phyloP scores from a whole-genome alignment of 2,888 invertebrate species.

The Onthophagus sagittarius region DNA sequence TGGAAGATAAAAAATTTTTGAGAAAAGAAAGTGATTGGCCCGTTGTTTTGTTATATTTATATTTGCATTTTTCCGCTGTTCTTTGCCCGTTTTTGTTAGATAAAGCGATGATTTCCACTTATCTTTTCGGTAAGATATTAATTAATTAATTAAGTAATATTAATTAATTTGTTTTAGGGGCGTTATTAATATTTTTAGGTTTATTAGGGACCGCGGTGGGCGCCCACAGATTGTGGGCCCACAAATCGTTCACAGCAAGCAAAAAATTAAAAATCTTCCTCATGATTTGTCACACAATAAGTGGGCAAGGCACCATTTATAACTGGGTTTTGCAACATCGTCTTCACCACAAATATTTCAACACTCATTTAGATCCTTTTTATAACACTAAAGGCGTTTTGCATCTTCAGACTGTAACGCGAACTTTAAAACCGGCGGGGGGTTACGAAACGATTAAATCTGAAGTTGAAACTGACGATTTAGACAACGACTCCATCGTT shows the following conservation, averaged over 20 bases:
- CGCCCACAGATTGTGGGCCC: slow-evolving; percentile 92
- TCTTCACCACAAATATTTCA: slow-evolving; percentile 74
- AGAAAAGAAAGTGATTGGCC: slow-evolving; percentile 69
- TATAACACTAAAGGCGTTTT: slow-evolving; percentile 76
- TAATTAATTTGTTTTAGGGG: slow-evolving; percentile 55
- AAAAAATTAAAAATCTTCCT: slow-evolving; percentile 68
- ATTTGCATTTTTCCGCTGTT: slow-evolving; percentile 65
- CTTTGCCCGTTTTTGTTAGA: slow-evolving; percentile 64
- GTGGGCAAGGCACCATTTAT: slow-evolving; percentile 85
- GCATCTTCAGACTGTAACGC: slow-evolving; percentile 73
- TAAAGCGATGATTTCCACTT: slow-evolving; percentile 48
- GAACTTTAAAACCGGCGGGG: slow-evolving; percentile 62
- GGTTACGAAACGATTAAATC: slow-evolving; percentile 60
- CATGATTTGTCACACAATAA: slow-evolving; percentile 77
- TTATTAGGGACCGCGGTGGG: slow-evolving; percentile 84
- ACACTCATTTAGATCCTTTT: slow-evolving; percentile 76
- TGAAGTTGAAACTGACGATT: slow-evolving; percentile 73
- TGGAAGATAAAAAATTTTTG: slow-evolving; percentile 16
- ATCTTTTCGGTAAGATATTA: not conserved
- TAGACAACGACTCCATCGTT: slow-evolving; percentile 71
- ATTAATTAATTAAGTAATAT: not conserved
- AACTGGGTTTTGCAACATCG: slow-evolving; percentile 81
- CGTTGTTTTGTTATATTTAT: slow-evolving; percentile 68
- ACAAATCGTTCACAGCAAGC: slow-evolving; percentile 75
- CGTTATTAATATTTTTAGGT: slow-evolving; percentile 59